Evolutionary conservation across 37 sponge, comb jelly and placozoan species (phyloP).

Genomic region (Bolinopsis microptera): DNA sequence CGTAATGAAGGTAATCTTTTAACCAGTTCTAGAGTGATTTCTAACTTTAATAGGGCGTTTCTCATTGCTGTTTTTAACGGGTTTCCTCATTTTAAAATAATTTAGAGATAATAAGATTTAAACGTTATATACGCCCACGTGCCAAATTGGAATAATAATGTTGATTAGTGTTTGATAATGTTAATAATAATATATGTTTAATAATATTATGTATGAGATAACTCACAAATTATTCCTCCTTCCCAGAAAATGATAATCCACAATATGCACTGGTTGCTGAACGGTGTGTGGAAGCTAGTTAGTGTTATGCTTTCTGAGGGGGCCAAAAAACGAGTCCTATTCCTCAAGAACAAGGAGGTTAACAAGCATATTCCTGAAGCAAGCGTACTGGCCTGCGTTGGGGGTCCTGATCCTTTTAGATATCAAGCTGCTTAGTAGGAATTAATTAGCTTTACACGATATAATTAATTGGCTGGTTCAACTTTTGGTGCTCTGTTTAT

Average conservation of each 20-base stretch:
- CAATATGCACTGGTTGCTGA: constrained; percentile 66
- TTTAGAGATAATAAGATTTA: too few species aligned
- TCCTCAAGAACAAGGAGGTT: constrained; percentile 63
- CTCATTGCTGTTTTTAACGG: too few species aligned
- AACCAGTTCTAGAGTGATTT: background rate
- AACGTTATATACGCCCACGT: too few species aligned
- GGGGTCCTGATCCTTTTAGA: constrained; percentile 46
- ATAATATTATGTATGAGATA: too few species aligned
- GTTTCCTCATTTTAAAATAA: too few species aligned
- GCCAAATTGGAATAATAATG: too few species aligned
- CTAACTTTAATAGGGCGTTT: background rate
- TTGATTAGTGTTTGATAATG: too few species aligned
- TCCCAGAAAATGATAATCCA: constrained; percentile 34
- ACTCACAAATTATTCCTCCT: too few species aligned
- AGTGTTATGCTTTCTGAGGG: constrained; percentile 41
- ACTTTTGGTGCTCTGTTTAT: background rate
- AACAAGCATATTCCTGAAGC: constrained; percentile 16
- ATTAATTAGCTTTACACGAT: background rate
- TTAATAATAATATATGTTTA: too few species aligned
- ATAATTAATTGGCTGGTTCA: background rate
- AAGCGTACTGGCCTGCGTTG: background rate
- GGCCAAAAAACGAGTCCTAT: constrained; percentile 36
- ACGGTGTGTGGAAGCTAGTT: constrained; percentile 53
- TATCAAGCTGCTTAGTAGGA: background rate
- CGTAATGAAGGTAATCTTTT: constrained; percentile 27